phyloP scores from a whole-genome alignment of 2,113 vertebrate species.

The Ageneiosus marmoratus region DNA sequence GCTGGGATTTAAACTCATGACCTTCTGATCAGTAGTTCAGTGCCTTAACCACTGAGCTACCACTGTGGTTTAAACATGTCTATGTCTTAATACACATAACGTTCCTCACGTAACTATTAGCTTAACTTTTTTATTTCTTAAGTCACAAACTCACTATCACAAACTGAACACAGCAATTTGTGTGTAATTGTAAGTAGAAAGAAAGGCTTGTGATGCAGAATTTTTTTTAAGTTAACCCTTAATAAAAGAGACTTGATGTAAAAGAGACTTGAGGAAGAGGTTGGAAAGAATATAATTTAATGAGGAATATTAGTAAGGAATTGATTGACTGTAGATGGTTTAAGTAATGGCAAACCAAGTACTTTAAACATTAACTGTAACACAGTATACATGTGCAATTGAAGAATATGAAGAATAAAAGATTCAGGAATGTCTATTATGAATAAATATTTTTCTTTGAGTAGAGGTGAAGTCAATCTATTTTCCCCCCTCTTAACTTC shows the following conservation, averaged over 20 bases:
- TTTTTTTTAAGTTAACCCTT: too few relatives aligned
- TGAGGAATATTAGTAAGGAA: background rate
- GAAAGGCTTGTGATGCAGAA: background rate
- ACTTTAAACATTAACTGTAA: background rate
- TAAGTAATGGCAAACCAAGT: background rate
- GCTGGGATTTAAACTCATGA: too few relatives aligned
- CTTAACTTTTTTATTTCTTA: background rate
- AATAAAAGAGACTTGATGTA: too few relatives aligned
- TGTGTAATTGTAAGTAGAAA: background rate
- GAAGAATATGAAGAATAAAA: background rate
- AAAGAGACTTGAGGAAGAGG: too few relatives aligned
- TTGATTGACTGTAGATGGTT: background rate
- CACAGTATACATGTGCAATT: background rate
- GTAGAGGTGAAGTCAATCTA: background rate
- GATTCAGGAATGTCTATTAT: too few relatives aligned
- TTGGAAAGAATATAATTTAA: background rate
- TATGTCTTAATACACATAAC: background rate
- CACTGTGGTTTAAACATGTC: too few relatives aligned
- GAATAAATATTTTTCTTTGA: background rate
- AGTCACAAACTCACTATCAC: too few relatives aligned
- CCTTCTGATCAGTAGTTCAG: too few relatives aligned
- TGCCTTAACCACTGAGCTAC: too few relatives aligned
- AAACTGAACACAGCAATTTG: background rate
- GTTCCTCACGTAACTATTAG: background rate
- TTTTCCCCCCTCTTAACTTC: background rate